phyloP scores from a whole-genome alignment of 2,113 vertebrate genomes.

The Cyprinodon tularosa region DNA sequence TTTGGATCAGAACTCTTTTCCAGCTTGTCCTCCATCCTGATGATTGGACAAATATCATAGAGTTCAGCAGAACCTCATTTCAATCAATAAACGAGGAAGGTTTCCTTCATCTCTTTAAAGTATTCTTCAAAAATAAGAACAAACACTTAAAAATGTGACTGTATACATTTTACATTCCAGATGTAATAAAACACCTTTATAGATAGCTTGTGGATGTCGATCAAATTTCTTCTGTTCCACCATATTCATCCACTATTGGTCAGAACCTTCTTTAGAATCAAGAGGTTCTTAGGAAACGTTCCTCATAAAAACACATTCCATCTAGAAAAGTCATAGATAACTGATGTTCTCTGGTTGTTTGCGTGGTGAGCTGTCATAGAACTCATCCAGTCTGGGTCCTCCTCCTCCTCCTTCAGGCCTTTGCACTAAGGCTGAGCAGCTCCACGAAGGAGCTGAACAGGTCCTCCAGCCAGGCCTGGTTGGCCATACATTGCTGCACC shows the following conservation, averaged over 20 bases:
- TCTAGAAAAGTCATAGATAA: background rate
- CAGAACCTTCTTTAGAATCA: conserved; percentile 20
- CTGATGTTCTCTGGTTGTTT: background rate
- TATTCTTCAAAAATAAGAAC: conserved; percentile 71
- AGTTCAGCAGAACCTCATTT: conserved; percentile 32
- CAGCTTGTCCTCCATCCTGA: conserved; percentile 31
- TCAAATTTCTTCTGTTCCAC: conserved; percentile 34
- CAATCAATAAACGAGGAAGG: conserved; percentile 29
- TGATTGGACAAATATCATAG: conserved; percentile 56
- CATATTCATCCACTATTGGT: conserved; percentile 41
- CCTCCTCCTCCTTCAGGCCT: conserved; percentile 52
- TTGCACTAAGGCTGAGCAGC: conserved; percentile 81
- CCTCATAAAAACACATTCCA: conserved; percentile 28
- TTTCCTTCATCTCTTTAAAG: conserved; percentile 71
- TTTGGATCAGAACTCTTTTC: conserved; percentile 66
- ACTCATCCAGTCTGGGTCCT: background rate
- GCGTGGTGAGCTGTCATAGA: background rate
- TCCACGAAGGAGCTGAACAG: conserved; percentile 89
- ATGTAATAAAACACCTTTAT: conserved; percentile 69
- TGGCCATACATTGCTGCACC: conserved; percentile 93
- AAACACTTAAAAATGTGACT: conserved; percentile 74
- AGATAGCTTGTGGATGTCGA: conserved; percentile 51
- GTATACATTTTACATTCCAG: conserved; percentile 81
- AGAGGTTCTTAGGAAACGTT: conserved; percentile 36
- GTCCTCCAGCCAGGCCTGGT: conserved; percentile 89